A percentile compares a stretch with the other conserved stretches of the same genome.
phyloP scores from a whole-genome alignment of 2,797 vertebrate species.

The Austrolebias charrua region DNA sequence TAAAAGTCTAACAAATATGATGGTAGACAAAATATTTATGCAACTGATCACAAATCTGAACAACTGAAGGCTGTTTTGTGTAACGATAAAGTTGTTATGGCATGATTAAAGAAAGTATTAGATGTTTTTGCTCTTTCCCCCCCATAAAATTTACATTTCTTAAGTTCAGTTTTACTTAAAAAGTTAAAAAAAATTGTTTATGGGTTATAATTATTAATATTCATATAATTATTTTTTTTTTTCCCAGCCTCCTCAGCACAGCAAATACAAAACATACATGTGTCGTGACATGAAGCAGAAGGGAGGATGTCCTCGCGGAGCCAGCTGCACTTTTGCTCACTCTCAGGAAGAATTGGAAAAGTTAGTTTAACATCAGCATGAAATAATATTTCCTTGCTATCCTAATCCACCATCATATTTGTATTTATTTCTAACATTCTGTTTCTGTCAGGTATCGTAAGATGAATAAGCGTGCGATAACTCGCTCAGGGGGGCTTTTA shows the following conservation, averaged over 20 bases:
- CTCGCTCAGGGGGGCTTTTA: conserved; percentile 85
- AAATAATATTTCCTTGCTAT: neutral
- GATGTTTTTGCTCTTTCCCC: too few species aligned
- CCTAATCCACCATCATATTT: neutral
- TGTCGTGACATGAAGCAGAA: conserved; percentile 99
- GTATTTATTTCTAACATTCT: neutral
- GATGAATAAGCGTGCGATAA: conserved; percentile 95
- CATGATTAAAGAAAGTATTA: too few species aligned
- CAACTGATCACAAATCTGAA: too few species aligned
- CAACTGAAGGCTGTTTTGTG: too few species aligned
- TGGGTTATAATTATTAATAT: too few species aligned
- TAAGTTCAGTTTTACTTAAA: neutral
- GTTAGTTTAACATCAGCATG: conserved; percentile 74
- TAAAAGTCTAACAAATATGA: too few species aligned
- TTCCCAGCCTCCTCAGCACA: conserved; percentile 93
- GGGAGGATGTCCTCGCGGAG: conserved; percentile 96
- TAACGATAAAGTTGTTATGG: too few species aligned
- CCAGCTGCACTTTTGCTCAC: conserved; percentile 98
- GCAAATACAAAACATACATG: conserved; percentile 99
- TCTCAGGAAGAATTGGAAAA: conserved; percentile 99
- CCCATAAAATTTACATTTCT: too few species aligned
- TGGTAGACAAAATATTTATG: too few species aligned
- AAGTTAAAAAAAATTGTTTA: too few species aligned
- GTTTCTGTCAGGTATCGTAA: conserved; percentile 88
- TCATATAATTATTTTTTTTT: neutral